These are phyloP conservation scores for Myotis lucifugus DNA, from an alignment of 2,113 vertebrate genomes.

Conservation along the genomic window DNA sequence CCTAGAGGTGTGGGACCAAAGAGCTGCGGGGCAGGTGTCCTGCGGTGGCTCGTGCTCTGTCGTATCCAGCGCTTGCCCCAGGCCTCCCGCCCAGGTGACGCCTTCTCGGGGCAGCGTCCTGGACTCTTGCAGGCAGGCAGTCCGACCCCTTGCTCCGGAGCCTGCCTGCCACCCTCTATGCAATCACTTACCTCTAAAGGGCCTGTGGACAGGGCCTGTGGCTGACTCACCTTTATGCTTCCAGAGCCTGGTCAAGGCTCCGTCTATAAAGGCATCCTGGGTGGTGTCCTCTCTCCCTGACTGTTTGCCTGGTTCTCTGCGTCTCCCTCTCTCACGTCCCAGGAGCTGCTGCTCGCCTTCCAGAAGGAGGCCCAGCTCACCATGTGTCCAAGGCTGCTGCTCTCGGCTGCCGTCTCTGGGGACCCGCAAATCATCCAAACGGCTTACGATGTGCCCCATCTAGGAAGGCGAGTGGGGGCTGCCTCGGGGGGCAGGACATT, in stretches of 20 bases:
- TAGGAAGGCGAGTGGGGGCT: slow-evolving; percentile 47
- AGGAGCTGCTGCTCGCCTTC: slow-evolving; percentile 40
- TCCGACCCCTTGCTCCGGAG: not conserved
- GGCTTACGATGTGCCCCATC: not conserved
- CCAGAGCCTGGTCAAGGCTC: not conserved
- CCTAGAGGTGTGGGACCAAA: not conserved
- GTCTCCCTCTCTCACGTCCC: not conserved
- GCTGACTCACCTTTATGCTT: not conserved
- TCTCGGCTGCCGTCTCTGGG: slow-evolving; percentile 68
- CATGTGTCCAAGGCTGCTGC: not conserved
- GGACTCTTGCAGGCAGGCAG: not conserved
- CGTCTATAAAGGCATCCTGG: not conserved
- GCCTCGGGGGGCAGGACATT: too few species aligned
- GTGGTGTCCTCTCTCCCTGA: not conserved
- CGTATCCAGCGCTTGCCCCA: not conserved
- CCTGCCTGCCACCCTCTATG: not conserved
- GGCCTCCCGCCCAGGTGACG: not conserved
- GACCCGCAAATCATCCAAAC: not conserved
- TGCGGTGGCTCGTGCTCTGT: not conserved
- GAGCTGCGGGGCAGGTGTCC: not conserved
- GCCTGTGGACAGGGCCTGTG: not conserved
- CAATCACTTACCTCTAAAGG: not conserved
- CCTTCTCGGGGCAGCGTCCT: not conserved
- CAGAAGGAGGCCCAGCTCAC: not conserved
- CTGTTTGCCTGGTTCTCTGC: not conserved